These are phyloP conservation scores for Ophion costatus DNA, from an alignment of 2,888 invertebrate genomes.

Conservation along the genomic window DNA sequence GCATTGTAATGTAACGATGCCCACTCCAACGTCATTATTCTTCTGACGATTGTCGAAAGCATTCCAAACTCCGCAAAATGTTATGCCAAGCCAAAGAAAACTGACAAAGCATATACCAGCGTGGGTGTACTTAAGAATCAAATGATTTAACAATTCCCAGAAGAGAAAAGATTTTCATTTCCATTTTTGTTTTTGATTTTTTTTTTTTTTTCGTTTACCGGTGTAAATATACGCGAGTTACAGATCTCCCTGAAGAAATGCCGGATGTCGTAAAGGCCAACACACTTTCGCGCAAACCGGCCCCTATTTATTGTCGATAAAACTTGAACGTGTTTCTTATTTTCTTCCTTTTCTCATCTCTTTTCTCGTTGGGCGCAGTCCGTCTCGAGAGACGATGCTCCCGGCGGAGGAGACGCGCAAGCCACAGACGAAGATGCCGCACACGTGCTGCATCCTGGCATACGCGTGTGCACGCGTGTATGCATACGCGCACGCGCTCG, in stretches of 20 bases:
- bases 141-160: constrained; percentile 1
- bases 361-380: constrained; percentile 21
- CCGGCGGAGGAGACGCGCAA: constrained; percentile 15
- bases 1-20: too few relatives aligned
- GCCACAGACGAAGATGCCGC: constrained; percentile 43
- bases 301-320: constrained; percentile 52
- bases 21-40: too few relatives aligned
- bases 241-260: constrained; percentile 19
- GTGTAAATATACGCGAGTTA: constrained; percentile 23
- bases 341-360: constrained; percentile 1
- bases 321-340: constrained; percentile 4
- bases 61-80: background rate
- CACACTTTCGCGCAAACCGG: constrained; percentile 30
- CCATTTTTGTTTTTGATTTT: background rate
- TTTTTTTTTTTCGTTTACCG: background rate
- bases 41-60: too few relatives aligned
- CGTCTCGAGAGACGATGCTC: constrained; percentile 41
- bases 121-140: background rate
- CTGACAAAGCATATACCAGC: background rate
- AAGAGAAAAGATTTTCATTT: background rate
- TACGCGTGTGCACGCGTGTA: background rate
- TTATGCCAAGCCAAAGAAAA: background rate
- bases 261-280: constrained; percentile 47
- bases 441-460: constrained; percentile 45
- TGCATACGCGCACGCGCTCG: too few relatives aligned